These are phyloP conservation scores for Lasioglossum pauxillum DNA, from an alignment of 2,888 invertebrate species.

Conservation along the genomic window DNA sequence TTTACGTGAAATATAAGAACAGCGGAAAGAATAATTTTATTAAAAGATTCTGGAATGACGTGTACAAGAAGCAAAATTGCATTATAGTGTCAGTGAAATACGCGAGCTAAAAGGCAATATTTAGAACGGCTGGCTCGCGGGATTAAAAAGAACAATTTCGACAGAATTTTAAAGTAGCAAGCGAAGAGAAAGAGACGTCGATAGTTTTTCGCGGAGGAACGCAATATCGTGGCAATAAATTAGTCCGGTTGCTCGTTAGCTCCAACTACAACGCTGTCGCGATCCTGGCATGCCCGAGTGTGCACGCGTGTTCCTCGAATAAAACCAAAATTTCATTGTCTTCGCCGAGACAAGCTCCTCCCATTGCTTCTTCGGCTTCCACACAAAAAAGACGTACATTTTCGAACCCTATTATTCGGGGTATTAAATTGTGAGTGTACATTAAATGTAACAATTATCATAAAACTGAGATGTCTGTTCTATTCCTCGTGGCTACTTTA, in stretches of 20 bases:
- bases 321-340: slow-evolving; percentile 44
- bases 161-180: background rate
- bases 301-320: slow-evolving; percentile 12
- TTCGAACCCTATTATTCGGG: too few species aligned
- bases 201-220: background rate
- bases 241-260: slow-evolving; percentile 47
- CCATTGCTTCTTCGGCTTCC: background rate
- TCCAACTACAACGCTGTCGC: slow-evolving; percentile 12
- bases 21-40: background rate
- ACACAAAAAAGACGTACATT: background rate
- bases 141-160: background rate
- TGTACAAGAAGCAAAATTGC: background rate
- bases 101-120: background rate
- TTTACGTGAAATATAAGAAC: too few species aligned
- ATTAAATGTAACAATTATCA: background rate
- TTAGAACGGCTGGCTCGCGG: background rate
- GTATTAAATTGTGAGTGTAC: too few species aligned
- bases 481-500: background rate
- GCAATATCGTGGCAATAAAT: slow-evolving; percentile 38
- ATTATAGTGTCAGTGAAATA: too few species aligned
- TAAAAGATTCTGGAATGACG: background rate
- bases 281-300: background rate
- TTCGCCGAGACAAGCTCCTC: slow-evolving; percentile 21
- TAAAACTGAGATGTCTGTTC: background rate
- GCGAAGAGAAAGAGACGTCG: background rate